phyloP scores from a whole-genome alignment of 1,140 invertebrate genomes.

The Macrocentrus cingulum region DNA sequence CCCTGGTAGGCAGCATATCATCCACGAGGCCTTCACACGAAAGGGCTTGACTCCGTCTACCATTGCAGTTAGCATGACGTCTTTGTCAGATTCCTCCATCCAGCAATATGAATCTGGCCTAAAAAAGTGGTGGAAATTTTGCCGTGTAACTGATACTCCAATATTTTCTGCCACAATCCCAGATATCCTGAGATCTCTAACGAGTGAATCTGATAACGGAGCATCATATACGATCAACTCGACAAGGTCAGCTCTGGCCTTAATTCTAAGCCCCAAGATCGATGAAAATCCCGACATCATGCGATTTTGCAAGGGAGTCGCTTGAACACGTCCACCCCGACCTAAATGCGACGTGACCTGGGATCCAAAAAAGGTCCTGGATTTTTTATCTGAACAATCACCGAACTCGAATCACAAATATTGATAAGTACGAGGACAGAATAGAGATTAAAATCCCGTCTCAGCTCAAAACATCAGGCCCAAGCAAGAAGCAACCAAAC shows the following conservation, averaged over 20 bases:
- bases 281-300: slow-evolving; percentile 29
- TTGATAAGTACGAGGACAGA: neutral
- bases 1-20: slow-evolving; percentile 36
- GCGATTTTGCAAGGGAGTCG: slow-evolving; percentile 33
- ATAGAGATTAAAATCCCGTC: slow-evolving; percentile 14
- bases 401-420: slow-evolving; percentile 17
- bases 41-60: slow-evolving; percentile 27
- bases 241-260: slow-evolving; percentile 32
- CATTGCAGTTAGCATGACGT: slow-evolving; percentile 30
- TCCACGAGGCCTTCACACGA: slow-evolving; percentile 30
- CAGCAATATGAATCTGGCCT: slow-evolving; percentile 36
- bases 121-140: slow-evolving; percentile 39
- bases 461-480: neutral
- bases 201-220: slow-evolving; percentile 27
- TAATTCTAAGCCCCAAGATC: slow-evolving; percentile 26
- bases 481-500: too few species aligned
- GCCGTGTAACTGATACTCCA: slow-evolving; percentile 23
- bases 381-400: slow-evolving; percentile 17
- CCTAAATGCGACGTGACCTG: slow-evolving; percentile 35
- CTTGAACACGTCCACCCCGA: slow-evolving; percentile 26
- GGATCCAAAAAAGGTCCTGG: slow-evolving; percentile 32
- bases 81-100: slow-evolving; percentile 31
- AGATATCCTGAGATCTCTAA: slow-evolving; percentile 25
- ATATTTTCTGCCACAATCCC: neutral
- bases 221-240: slow-evolving; percentile 32